Percentiles rank a stretch among this genome's conserved stretches.
These are phyloP conservation scores for Arrhopalites spinosus DNA, from an alignment of 2,888 invertebrate genomes.

Conservation along the genomic window DNA sequence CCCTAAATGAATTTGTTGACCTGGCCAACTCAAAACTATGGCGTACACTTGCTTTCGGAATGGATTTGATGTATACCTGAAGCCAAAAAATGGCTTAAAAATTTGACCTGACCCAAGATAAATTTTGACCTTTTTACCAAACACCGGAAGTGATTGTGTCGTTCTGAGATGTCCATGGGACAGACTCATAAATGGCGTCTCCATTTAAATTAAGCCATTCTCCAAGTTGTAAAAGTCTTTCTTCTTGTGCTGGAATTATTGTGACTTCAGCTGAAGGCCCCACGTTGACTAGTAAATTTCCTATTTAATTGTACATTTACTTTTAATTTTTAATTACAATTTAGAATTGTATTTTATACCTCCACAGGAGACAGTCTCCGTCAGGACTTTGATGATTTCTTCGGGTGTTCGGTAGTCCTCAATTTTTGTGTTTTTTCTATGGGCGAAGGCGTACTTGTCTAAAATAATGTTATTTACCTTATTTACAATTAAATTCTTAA, in stretches of 20 bases:
- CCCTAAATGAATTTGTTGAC: slow-evolving; percentile 49
- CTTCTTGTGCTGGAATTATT: slow-evolving; percentile 60
- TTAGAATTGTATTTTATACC: slow-evolving; percentile 63
- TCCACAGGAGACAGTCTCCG: slow-evolving; percentile 80
- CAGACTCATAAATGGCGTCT: slow-evolving; percentile 60
- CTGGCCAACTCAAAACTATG: slow-evolving; percentile 59
- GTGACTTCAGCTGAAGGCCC: slow-evolving; percentile 61
- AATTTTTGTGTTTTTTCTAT: slow-evolving; percentile 72
- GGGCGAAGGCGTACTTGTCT: slow-evolving; percentile 86
- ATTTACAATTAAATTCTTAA: too few relatives aligned
- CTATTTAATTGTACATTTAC: slow-evolving; percentile 65
- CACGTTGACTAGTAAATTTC: slow-evolving; percentile 60
- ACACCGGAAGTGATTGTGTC: slow-evolving; percentile 72
- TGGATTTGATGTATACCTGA: slow-evolving; percentile 49
- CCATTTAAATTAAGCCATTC: slow-evolving; percentile 60
- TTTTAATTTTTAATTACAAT: too few relatives aligned
- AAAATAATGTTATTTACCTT: too few relatives aligned
- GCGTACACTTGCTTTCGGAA: slow-evolving; percentile 58
- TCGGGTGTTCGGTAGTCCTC: slow-evolving; percentile 70
- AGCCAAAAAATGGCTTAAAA: too few relatives aligned
- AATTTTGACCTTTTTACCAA: slow-evolving; percentile 68
- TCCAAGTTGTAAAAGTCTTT: slow-evolving; percentile 60
- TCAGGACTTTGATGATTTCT: slow-evolving; percentile 73
- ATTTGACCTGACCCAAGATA: too few relatives aligned
- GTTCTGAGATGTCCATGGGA: slow-evolving; percentile 71